Base-by-base conservation (phyloP, 2,888 invertebrate species). In the Troilus luridus region DNA sequence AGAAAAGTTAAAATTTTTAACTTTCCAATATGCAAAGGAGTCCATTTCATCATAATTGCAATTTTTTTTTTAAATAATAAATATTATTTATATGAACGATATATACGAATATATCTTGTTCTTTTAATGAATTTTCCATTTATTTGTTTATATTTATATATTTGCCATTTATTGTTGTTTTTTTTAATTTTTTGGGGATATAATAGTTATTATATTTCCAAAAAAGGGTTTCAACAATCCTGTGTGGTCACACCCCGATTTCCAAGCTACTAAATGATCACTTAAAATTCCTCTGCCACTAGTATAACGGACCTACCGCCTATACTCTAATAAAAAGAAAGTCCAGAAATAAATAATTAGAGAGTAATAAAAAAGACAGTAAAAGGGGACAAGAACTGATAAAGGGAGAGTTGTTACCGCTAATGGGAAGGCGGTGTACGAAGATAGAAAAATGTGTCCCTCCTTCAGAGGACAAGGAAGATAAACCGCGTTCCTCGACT, bases 371-470 rank as follows among this genome's bases (percentile, higher is more conserved):
- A 85, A 85, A 85, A 85, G 72, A 77, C 72, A 77, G 56, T 81
- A 81, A 81, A 56, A 56, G 54, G 81, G 56, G n/a, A 85, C 85
- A 85, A 54, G 85, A 19, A 21, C n/a, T 85, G 85, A 85, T 85
- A 85, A 85, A 54, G n/a, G 56, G n/a, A 14, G 56, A 56, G 56
- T 85, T 85, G 85, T 85, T 58, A 14, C n/a, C 85, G 56, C 85
- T 85, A 85, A 85, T 85, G 85, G 85, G 56, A 85, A 85, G 85
- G 54, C 27, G 85, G 56, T 85, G 85, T 85, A 85, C 11, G 56
- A 56, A 85, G 85, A 85, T 85, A 85, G 85, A 85, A 85, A 85
- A 85, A 85, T 85, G 85, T 85, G 85, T 85, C 85, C 56, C 85
- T 56, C 17, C 12, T n/a, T 56, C 56, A n/a, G 85, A 21, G 85